These are phyloP conservation scores for Synanthedon andrenaeformis DNA, from an alignment of 2,888 invertebrate genomes.

Conservation along the genomic window DNA sequence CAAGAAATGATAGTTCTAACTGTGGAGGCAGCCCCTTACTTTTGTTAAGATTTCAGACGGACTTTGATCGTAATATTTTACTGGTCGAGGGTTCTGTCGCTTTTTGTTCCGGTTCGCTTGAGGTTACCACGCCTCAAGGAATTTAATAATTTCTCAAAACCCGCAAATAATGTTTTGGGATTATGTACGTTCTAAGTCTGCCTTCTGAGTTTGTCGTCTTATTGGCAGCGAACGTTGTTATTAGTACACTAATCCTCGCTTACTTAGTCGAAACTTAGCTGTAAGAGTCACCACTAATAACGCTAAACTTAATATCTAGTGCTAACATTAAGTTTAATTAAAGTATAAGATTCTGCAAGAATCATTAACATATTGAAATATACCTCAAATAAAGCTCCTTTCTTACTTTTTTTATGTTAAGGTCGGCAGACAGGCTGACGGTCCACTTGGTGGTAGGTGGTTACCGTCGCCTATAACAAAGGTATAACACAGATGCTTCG, in stretches of 20 bases:
- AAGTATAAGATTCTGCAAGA: too few species aligned
- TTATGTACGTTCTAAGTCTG: constrained; percentile 19
- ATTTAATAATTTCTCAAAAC: constrained; percentile 37
- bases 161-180: constrained; percentile 35
- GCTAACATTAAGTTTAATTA: too few species aligned
- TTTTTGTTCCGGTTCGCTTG: constrained; percentile 32
- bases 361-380: too few species aligned
- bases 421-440: too few species aligned
- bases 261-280: not conserved
- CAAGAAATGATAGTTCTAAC: not conserved
- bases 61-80: constrained; percentile 39
- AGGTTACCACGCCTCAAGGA: constrained; percentile 25
- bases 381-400: too few species aligned
- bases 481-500: too few species aligned
- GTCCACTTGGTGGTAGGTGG: too few species aligned
- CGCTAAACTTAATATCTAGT: too few species aligned
- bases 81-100: constrained; percentile 17
- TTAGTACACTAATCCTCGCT: not conserved
- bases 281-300: not conserved
- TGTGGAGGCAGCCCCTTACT: constrained; percentile 4
- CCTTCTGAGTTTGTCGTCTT: constrained; percentile 13
- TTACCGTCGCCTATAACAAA: too few species aligned
- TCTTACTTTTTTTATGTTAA: too few species aligned
- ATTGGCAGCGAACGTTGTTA: not conserved
- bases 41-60: constrained; percentile 24